Conservation (phyloP, 2,113 vertebrate genomes). For the Ochotona curzoniae region DNA sequence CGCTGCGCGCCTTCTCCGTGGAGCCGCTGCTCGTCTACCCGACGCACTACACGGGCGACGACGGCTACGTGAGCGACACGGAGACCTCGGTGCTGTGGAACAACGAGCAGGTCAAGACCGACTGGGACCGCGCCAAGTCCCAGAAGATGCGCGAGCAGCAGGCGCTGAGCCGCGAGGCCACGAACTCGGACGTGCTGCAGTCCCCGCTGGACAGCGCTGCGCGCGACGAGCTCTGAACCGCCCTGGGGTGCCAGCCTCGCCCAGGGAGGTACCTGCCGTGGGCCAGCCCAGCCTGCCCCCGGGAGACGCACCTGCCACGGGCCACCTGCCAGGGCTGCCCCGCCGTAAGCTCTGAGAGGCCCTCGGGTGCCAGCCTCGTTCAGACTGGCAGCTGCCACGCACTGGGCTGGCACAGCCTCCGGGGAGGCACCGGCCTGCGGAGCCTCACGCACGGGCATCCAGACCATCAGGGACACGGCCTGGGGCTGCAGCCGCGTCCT, state of each 20-base stretch:
- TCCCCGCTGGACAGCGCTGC: conserved; percentile 91
- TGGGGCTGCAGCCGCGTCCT: too few relatives aligned
- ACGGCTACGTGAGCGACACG: conserved; percentile 94
- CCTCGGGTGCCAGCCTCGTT: rapidly evolving
- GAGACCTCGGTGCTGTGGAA: conserved; percentile 97
- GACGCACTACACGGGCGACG: conserved; percentile 94
- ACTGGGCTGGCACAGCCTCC: too few relatives aligned
- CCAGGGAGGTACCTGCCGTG: rapidly evolving
- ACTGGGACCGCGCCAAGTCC: conserved; percentile 94
- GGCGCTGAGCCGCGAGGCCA: conserved; percentile 91
- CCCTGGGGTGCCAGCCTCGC: rapidly evolving
- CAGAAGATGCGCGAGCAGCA: conserved; percentile 93
- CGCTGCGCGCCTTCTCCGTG: conserved; percentile 93
- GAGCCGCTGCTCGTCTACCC: conserved; percentile 95
- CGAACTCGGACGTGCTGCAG: conserved; percentile 93
- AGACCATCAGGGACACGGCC: too few relatives aligned
- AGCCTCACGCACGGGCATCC: too few relatives aligned
- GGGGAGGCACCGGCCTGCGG: too few relatives aligned
- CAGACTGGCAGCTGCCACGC: too few relatives aligned
- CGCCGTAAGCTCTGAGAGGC: conserved; percentile 88
- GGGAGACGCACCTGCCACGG: neutral
- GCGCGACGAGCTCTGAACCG: conserved; percentile 92
- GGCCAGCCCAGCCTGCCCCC: too few relatives aligned
- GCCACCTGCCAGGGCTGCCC: neutral
- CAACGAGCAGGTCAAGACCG: conserved; percentile 90